Evolutionary conservation across 2,797 vertebrate species (phyloP).

Genomic region (Poeciliopsis infans): DNA sequence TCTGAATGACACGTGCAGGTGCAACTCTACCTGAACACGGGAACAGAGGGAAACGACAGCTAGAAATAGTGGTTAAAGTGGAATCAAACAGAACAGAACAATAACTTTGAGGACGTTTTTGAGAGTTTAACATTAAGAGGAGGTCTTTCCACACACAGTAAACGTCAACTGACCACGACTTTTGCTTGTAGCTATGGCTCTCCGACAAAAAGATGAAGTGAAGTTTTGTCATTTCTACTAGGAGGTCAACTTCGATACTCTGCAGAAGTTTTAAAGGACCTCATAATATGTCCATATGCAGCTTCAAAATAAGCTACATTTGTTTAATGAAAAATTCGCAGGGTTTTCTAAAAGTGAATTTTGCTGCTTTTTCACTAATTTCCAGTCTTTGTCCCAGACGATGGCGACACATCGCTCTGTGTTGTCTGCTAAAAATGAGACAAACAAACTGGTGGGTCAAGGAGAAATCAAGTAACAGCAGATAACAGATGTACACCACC

Average conservation of each 20-base stretch:
- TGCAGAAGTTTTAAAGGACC: neutral
- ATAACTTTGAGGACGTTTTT: neutral
- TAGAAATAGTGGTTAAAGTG: constrained; percentile 48
- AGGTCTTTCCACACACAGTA: neutral
- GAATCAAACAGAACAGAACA: constrained; percentile 23
- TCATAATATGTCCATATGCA: neutral
- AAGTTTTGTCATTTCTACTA: neutral
- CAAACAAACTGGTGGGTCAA: neutral
- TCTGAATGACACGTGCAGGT: constrained; percentile 36
- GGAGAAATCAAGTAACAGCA: neutral
- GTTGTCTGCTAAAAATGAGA: neutral
- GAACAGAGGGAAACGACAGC: constrained; percentile 20
- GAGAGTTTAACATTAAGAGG: neutral
- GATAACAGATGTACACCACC: neutral
- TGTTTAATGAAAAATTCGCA: neutral
- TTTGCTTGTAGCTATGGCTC: neutral
- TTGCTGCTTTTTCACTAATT: neutral
- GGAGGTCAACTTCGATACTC: neutral
- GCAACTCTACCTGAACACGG: constrained; percentile 42
- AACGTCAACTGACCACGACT: neutral
- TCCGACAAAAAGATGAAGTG: neutral
- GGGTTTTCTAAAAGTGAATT: neutral
- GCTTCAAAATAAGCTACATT: neutral
- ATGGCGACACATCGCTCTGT: neutral
- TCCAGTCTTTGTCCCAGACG: neutral